A percentile compares a stretch with the other conserved stretches of the same genome.
Conservation (phyloP, 1,140 invertebrate genomes). For the Diorhabda sublineata region DNA sequence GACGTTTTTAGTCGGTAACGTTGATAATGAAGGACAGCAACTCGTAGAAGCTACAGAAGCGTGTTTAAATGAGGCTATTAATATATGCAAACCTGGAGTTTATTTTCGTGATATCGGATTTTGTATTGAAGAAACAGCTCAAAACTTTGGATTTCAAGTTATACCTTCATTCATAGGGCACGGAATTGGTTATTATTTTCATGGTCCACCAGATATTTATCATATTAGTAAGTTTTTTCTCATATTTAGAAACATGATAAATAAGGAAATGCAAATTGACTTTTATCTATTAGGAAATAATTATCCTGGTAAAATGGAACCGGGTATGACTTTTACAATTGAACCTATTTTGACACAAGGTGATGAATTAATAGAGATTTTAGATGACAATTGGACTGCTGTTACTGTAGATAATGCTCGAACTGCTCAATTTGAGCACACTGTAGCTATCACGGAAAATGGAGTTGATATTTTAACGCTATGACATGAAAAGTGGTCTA, state of each 20-base stretch:
- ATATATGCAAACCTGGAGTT: slow-evolving; percentile 70
- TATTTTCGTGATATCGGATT: slow-evolving; percentile 72
- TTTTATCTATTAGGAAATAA: slow-evolving; percentile 57
- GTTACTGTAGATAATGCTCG: slow-evolving; percentile 72
- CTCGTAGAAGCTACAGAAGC: slow-evolving; percentile 67
- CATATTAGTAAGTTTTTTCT: slow-evolving; percentile 59
- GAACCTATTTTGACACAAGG: slow-evolving; percentile 86
- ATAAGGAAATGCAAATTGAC: background rate
- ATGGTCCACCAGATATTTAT: slow-evolving; percentile 85
- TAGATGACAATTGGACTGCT: slow-evolving; percentile 87
- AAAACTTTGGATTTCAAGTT: slow-evolving; percentile 60
- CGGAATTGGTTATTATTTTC: slow-evolving; percentile 90
- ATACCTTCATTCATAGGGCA: slow-evolving; percentile 83
- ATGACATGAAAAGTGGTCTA: background rate
- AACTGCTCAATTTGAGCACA: slow-evolving; percentile 89
- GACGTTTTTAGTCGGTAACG: slow-evolving; percentile 79
- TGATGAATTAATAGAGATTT: slow-evolving; percentile 58
- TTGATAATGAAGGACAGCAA: slow-evolving; percentile 66
- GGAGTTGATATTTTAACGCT: slow-evolving; percentile 70
- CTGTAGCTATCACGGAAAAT: slow-evolving; percentile 74
- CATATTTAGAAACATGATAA: background rate
- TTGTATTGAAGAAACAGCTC: slow-evolving; percentile 62
- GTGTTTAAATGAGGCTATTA: slow-evolving; percentile 71
- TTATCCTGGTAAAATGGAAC: slow-evolving; percentile 68
- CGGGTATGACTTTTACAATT: slow-evolving; percentile 92